phyloP scores from a whole-genome alignment of 1,140 invertebrate species.

The Macrotrachela quadricornifera region DNA sequence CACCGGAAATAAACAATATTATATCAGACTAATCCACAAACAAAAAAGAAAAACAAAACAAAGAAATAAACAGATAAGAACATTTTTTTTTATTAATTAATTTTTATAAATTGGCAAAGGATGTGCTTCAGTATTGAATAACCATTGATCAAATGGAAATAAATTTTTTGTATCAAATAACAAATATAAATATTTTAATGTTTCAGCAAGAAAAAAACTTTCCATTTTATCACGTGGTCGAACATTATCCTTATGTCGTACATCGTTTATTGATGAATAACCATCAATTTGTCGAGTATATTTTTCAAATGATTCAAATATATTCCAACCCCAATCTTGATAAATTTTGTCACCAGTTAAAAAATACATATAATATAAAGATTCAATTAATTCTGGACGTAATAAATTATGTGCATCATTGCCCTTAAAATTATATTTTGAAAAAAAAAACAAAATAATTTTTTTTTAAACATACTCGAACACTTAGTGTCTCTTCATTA shows the following conservation, averaged over 20 bases:
- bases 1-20: no score
- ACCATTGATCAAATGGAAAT: conserved; percentile 80
- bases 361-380: conserved; percentile 86
- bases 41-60: no score
- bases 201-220: conserved; percentile 96
- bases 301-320: conserved; percentile 63
- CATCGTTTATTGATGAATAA: conserved; percentile 76
- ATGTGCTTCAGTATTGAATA: conserved; percentile 95
- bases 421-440: conserved; percentile 37
- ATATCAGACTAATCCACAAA: no score
- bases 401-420: conserved; percentile 85
- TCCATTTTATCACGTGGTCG: conserved; percentile 26
- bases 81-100: no score
- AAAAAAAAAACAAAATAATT: background rate
- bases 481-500: background rate
- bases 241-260: conserved; percentile 39
- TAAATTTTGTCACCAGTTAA: conserved; percentile 86
- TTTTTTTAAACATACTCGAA: conserved; percentile 12
- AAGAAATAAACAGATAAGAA: no score
- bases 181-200: conserved; percentile 92
- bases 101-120: conserved; percentile 37
- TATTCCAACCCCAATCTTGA: conserved; percentile 93
- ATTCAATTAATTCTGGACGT: conserved; percentile 88
- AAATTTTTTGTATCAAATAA: conserved; percentile 46
- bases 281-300: conserved; percentile 64